Conservation (phyloP, 2,797 vertebrate genomes). For the Onychomys arenicola region DNA sequence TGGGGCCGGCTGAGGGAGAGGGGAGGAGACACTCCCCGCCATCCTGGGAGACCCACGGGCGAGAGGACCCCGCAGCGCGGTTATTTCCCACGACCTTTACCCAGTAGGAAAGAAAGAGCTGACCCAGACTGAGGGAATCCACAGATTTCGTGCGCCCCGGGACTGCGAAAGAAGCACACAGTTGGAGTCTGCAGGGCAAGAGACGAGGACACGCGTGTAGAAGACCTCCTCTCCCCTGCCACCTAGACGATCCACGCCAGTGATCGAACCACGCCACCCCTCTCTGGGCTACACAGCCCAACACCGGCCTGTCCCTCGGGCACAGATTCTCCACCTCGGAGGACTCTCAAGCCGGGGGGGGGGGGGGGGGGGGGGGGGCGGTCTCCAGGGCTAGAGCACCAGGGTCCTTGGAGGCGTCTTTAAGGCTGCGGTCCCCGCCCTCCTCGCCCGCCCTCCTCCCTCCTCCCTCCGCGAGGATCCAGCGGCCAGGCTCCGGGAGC, state of each 20-base stretch:
- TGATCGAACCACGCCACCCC: neutral
- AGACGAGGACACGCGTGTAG: neutral
- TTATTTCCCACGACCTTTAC: neutral
- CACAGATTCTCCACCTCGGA: neutral
- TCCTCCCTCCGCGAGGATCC: neutral
- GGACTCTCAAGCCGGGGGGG: neutral
- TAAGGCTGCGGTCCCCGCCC: conserved; percentile 70
- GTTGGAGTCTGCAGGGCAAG: neutral
- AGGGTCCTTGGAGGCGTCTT: conserved; percentile 55
- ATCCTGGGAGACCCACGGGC: neutral
- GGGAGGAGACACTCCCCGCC: neutral
- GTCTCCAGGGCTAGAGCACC: neutral
- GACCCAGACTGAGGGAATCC: neutral
- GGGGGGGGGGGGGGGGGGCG: neutral
- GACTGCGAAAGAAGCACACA: neutral
- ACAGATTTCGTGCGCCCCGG: neutral
- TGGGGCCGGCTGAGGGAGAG: neutral
- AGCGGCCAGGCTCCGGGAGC: conserved; percentile 55
- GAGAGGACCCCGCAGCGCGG: neutral
- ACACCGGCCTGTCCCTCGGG: neutral
- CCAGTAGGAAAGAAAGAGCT: neutral
- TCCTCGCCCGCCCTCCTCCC: neutral
- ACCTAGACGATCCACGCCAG: neutral
- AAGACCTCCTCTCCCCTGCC: neutral
- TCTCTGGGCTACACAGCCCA: fast-evolving